Base-by-base conservation (phyloP, 2,888 invertebrate genomes). In the Catonia carolina region DNA sequence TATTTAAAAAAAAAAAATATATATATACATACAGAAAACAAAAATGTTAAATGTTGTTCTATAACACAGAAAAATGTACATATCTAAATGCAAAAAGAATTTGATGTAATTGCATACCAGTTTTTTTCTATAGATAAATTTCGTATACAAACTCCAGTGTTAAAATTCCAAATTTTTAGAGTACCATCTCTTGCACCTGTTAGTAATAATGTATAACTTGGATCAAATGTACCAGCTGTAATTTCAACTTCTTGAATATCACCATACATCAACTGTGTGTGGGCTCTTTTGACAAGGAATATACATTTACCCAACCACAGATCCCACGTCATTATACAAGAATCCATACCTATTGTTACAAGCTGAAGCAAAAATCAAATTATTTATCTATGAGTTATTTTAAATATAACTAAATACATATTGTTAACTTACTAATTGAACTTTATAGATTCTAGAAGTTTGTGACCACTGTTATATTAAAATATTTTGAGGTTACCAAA, bases 321-420 rank as follows among this genome's bases (percentile, higher is more conserved):
- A 70, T 89, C 83, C 91, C 91, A 92, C 20, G 86, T 83, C 64
- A 87, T 86, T 58, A 92, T 86, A 61, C 81, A 83, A 62, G 89
- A 89, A 68, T 88, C 89, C 69, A 83, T 74, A 55, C 89, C 88
- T 53, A 85, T 86, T 0, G 88, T 86, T 56, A 91, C 79, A 61
- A 91, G 67, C 72, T 75, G 22, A 10, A 17, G 2, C 17, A 63
- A 58, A 27, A n/a, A 23, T 22, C n/a, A n/a, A n/a, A n/a, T n/a
- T n/a, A n/a, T n/a, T n/a, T n/a, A n/a, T n/a, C 22, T 17, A 47
- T 10, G 15, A 55, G 14, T 17, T 55, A 36, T 33, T 8, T 33
- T 23, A 36, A 42, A n/a, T n/a, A n/a, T n/a, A n/a, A n/a, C n/a
- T n/a, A n/a, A n/a, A n/a, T n/a, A n/a, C n/a, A n/a, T n/a, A n/a